A percentile compares a stretch with the other conserved stretches of the same genome.
Evolutionary conservation across 2,113 vertebrate species (phyloP).

Genomic region (Megalops atlanticus): DNA sequence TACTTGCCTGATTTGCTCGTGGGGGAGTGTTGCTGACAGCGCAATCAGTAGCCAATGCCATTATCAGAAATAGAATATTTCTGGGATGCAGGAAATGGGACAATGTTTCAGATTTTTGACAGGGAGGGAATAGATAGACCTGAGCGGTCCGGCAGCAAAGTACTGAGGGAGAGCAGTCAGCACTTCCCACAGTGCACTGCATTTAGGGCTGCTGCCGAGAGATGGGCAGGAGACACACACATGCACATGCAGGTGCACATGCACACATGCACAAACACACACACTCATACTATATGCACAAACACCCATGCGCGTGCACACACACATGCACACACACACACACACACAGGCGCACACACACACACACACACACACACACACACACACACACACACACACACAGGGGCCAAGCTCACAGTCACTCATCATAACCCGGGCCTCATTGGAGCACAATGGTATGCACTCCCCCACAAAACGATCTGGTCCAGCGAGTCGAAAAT

Average conservation of each 20-base stretch:
- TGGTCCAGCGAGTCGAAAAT: conserved; percentile 55
- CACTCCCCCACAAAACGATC: conserved; percentile 51
- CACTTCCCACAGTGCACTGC: too few species aligned
- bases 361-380: neutral
- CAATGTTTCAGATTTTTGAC: neutral
- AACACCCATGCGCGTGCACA: neutral
- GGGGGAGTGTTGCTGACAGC: neutral
- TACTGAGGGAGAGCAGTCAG: neutral
- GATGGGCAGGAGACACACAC: neutral
- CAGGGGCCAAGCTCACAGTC: conserved; percentile 29
- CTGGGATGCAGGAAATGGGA: neutral
- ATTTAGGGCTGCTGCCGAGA: too few species aligned
- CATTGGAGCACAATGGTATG: conserved; percentile 62
- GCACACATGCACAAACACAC: neutral
- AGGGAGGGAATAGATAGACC: neutral
- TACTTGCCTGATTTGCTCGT: neutral
- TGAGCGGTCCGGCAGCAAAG: neutral
- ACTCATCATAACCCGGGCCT: conserved; percentile 53
- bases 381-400: neutral
- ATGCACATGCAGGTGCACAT: neutral
- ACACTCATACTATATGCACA: neutral
- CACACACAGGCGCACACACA: neutral
- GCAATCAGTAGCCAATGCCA: neutral
- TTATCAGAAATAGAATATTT: neutral
- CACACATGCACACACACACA: neutral